These are phyloP conservation scores for Athalia cordata DNA, from an alignment of 2,888 invertebrate species.

Conservation along the genomic window DNA sequence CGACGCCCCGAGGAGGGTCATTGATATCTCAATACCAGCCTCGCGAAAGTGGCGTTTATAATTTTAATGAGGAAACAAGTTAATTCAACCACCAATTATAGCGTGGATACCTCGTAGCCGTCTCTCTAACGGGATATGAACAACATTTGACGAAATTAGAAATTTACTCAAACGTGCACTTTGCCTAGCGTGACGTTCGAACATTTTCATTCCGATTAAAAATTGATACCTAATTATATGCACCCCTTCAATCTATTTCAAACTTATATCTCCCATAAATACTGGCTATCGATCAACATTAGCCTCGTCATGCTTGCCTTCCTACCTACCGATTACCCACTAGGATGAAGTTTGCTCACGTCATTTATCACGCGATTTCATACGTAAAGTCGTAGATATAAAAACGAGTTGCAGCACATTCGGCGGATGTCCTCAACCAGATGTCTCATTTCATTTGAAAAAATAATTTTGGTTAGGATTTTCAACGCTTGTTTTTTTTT, in stretches of 20 bases:
- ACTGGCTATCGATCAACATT: conserved; percentile 35
- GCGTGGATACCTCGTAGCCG: not conserved
- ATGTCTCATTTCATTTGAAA: not conserved
- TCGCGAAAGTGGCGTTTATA: not conserved
- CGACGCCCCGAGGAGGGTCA: not conserved
- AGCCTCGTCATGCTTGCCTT: conserved; percentile 23
- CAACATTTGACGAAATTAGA: not conserved
- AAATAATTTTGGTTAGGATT: not conserved
- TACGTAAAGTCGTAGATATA: conserved; percentile 7
- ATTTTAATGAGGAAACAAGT: not conserved
- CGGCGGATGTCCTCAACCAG: not conserved
- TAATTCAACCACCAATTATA: not conserved
- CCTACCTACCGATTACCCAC: not conserved
- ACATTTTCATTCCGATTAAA: conserved; percentile 21
- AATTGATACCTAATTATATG: conserved; percentile 33
- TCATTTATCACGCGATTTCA: conserved; percentile 37
- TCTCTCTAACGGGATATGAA: not conserved
- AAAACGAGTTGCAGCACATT: conserved; percentile 4
- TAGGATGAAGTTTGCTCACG: conserved; percentile 12
- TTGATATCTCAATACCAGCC: conserved; percentile 17
- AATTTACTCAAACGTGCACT: not conserved
- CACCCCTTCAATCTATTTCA: conserved; percentile 28
- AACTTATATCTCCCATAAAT: conserved; percentile 13
- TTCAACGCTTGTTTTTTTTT: not conserved
- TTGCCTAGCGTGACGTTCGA: conserved; percentile 8